Conservation (phyloP, 2,888 invertebrate genomes). For the Azorinus chamasolen region DNA sequence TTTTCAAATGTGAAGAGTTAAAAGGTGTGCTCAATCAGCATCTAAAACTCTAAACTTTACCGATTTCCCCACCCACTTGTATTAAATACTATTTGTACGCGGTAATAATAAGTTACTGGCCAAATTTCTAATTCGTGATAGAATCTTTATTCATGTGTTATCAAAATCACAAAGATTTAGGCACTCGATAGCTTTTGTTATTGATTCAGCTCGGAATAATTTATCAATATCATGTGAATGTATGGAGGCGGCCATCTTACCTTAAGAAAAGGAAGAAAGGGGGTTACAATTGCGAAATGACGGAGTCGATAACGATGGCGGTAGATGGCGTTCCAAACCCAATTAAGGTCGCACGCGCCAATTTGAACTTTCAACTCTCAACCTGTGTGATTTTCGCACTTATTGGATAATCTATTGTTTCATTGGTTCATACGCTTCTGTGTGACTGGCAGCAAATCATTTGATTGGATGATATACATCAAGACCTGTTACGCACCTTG, state of each 20-base stretch:
- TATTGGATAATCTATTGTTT: conserved; percentile 43
- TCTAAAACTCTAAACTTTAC: too few relatives aligned
- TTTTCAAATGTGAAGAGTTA: too few relatives aligned
- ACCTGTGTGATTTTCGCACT: conserved; percentile 14
- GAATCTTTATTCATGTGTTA: too few relatives aligned
- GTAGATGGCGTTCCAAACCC: conserved; percentile 50
- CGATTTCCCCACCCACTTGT: too few relatives aligned
- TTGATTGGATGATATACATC: conserved; percentile 47
- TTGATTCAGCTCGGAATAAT: neutral
- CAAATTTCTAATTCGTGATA: too few relatives aligned
- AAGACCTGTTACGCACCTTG: conserved; percentile 49
- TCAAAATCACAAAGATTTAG: too few relatives aligned
- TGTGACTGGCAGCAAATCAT: conserved; percentile 24
- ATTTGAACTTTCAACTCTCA: conserved; percentile 58
- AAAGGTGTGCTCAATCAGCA: too few relatives aligned
- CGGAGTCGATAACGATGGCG: conserved; percentile 13
- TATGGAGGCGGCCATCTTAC: conserved; percentile 71
- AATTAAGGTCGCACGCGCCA: conserved; percentile 51
- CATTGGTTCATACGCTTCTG: conserved; percentile 47
- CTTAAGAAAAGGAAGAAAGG: conserved; percentile 55
- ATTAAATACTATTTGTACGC: too few relatives aligned
- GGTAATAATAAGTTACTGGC: too few relatives aligned
- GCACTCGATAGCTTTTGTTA: too few relatives aligned
- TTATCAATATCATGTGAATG: neutral
- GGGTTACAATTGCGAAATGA: conserved; percentile 43